Evolutionary conservation across 2,797 vertebrate genomes (phyloP), one percentile per base, ranked within the genome.

Genomic region (Pteronotus mesoamericanus): DNA sequence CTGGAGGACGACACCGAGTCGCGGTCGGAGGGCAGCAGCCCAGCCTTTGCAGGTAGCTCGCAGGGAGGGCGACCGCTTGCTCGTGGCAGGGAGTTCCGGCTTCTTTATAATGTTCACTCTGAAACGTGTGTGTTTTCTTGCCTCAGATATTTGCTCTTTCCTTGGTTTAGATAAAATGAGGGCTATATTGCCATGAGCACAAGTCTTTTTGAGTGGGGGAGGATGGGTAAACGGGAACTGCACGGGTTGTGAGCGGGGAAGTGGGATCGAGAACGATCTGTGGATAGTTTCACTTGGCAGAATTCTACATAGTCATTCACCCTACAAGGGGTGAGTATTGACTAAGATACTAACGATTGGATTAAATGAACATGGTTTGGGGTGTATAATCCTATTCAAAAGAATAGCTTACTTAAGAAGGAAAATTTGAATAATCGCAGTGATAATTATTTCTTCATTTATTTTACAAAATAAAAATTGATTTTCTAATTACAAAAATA

Each of bases 1-100:
- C 98, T 99, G 93, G 99, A 99, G 94, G 99, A 99, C 85, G 99
- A 99, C 59, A 57, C 99, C 1, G 99, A 99, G 98, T 97, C 98
- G 0, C 99, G 98, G 94, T 98, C 99, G 6, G 99, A 99, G 82
- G 99, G 99, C 95, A 98, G 99, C 6, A 93, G 99, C 48, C 98
- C 99, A 5, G 98, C 99, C 0, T 99, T 99, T 97, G 94, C 99
- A 98, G 99, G 99, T 99, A 98, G 55, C 24, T 77, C 5, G 34
- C 16, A 0, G 11, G 11, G 66, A 32, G 37, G 59, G 29, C 29
- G 11, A 57, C 57, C 10, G 21, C 21, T 68, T 59, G n/a, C 78
- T 64, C n/a, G n/a, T 48, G 46, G 37, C 9, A 11, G 22, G 9
- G 69, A 11, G 21, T 24, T 42, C 10, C 22, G 9, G 10, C 78